These are phyloP conservation scores for Polydesmus complanatus DNA, from an alignment of 2,888 invertebrate genomes.

Conservation along the genomic window DNA sequence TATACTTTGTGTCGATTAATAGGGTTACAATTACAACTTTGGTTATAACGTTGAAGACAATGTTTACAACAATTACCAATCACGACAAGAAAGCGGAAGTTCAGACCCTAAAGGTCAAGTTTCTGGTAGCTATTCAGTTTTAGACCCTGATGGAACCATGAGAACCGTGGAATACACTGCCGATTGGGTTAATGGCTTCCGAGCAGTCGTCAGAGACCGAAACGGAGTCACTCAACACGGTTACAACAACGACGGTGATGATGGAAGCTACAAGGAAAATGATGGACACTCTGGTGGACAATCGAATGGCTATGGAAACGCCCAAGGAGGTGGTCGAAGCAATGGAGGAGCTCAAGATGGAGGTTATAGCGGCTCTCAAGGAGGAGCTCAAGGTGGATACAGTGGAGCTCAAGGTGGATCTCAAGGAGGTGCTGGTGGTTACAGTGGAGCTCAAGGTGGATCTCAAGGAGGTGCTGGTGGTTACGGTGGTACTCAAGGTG, in stretches of 20 bases:
- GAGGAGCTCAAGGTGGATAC: too few relatives aligned
- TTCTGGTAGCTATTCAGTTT: slow-evolving; percentile 53
- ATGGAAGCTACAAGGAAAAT: not conserved
- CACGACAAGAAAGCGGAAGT: slow-evolving; percentile 53
- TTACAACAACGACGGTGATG: slow-evolving; percentile 4
- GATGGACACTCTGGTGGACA: slow-evolving; percentile 1
- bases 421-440: too few relatives aligned
- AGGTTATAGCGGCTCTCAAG: too few relatives aligned
- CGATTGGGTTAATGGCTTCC: slow-evolving; percentile 17
- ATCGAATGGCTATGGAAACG: too few relatives aligned
- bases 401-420: too few relatives aligned
- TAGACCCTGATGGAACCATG: slow-evolving; percentile 59
- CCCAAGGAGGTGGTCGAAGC: too few relatives aligned
- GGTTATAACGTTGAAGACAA: slow-evolving; percentile 63
- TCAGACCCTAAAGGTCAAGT: slow-evolving; percentile 46
- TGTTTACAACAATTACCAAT: slow-evolving; percentile 54
- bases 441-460: too few relatives aligned
- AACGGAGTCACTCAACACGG: slow-evolving; percentile 12
- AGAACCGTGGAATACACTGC: slow-evolving; percentile 59
- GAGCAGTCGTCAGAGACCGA: slow-evolving; percentile 17
- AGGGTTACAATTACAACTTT: slow-evolving; percentile 62
- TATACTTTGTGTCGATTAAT: too few relatives aligned
- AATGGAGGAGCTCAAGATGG: too few relatives aligned
- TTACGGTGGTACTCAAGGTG: too few relatives aligned
- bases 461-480: too few relatives aligned